Evolutionary conservation across 1,140 invertebrate species (phyloP).

Genomic region (Drosophila bocki): DNA sequence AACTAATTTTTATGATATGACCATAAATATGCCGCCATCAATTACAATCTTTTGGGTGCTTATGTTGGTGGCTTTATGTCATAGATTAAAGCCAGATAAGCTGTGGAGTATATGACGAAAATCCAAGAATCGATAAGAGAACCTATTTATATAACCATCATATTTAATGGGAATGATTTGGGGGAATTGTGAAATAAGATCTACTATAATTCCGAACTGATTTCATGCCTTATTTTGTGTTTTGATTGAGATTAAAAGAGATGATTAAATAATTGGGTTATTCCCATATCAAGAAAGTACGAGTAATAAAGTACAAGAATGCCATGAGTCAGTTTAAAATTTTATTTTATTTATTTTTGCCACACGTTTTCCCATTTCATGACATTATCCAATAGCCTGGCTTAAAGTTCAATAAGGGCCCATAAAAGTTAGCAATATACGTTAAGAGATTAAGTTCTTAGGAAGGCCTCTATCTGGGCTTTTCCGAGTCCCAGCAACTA

Average conservation of each 20-base stretch:
- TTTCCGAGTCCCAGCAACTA: conserved; percentile 7
- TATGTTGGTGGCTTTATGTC: conserved; percentile 10
- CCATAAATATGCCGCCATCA: conserved; percentile 34
- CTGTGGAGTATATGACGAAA: conserved; percentile 14
- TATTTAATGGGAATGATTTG: neutral
- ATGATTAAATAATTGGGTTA: conserved; percentile 8
- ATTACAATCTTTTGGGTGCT: conserved; percentile 15
- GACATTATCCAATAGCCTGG: conserved; percentile 4
- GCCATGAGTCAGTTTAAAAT: conserved; percentile 1
- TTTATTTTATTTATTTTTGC: conserved; percentile 7
- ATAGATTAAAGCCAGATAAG: conserved; percentile 25
- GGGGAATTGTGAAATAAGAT: conserved; percentile 1
- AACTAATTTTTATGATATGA: conserved; percentile 47
- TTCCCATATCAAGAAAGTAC: neutral
- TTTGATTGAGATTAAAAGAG: conserved; percentile 15
- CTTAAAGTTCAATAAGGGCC: conserved; percentile 8
- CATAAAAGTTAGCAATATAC: conserved; percentile 9
- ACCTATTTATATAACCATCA: conserved; percentile 11
- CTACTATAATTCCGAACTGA: neutral
- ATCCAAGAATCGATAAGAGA: neutral
- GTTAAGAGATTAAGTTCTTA: conserved; percentile 26
- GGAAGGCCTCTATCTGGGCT: conserved; percentile 32
- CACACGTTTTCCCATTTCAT: neutral
- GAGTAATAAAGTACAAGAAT: neutral
- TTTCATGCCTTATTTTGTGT: neutral